Base-by-base conservation (phyloP, 1,140 invertebrate species). In the Oncopodura yosiiana region DNA sequence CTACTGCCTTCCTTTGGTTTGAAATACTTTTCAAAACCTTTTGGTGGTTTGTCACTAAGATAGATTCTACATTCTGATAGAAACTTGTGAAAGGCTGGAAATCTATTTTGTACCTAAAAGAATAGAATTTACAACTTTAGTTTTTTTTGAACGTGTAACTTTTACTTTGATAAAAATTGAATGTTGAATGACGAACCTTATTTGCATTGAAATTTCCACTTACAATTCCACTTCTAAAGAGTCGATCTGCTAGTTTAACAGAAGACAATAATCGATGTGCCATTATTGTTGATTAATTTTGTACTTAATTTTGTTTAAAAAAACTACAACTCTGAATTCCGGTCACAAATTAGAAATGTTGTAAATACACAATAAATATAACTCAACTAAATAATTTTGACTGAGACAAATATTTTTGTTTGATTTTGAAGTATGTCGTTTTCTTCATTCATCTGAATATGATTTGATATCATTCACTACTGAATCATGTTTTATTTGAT, bases 1-100 rank as follows among this genome's bases (percentile, higher is more conserved):
- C 66, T 61, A 39, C 67, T 67, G 27, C 55, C 62, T 42, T 58
- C 61, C 16, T 49, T 53, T n/a, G 77, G 78, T 68, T 82, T 79
- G 65, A 87, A 93, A 70, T 84, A 94, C 65, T 93, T 93, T 70
- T 91, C 90, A 71, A 93, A 94, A 18, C 89, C 89, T 75, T 92
- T 91, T 0, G 88, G 86, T 8, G 83, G 80, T 64, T 83, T 81
- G 58, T 84, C 76, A 32, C 46, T 26, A 29, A 60, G 55, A 24
- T 58, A 60, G 18, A 63, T 51, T 29, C 54, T 50, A 11, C 51
- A 43, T 51, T 63, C 45, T 41, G 50, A 54, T 1, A 63, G 26
- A 18, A 57, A 50, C 23, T 51, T 43, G 18, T 52, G 44, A 27
- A 63, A 52, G 14, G 57, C 61, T 23, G 54, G 58, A 52, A 44